These are phyloP conservation scores for Margaritifera margaritifera DNA, from an alignment of 2,888 invertebrate genomes.

Conservation along the genomic window DNA sequence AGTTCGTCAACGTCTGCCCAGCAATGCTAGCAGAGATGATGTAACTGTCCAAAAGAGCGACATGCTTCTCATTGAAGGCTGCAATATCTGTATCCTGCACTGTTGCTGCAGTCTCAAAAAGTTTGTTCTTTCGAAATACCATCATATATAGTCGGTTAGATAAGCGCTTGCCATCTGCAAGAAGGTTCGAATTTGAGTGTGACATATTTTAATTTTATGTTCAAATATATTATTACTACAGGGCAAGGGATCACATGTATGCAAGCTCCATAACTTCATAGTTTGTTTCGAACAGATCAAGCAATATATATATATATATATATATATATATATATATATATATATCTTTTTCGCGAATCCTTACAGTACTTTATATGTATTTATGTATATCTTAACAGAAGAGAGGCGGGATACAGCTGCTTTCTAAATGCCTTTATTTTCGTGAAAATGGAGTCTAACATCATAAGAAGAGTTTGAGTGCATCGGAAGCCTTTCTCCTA, in stretches of 20 bases:
- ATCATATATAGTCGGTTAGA: slow-evolving; percentile 44
- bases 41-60: slow-evolving; percentile 51
- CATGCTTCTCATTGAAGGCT: slow-evolving; percentile 22
- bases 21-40: slow-evolving; percentile 61
- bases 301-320: too few species aligned
- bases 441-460: too few species aligned
- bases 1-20: slow-evolving; percentile 43
- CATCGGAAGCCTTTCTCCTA: too few species aligned
- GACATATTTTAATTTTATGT: too few species aligned
- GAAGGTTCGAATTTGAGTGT: not conserved
- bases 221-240: not conserved
- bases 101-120: slow-evolving; percentile 32
- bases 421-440: too few species aligned
- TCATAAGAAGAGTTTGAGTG: too few species aligned
- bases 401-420: too few species aligned
- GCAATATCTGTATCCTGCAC: slow-evolving; percentile 10
- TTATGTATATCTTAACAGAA: too few species aligned
- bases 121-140: slow-evolving; percentile 43
- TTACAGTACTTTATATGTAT: not conserved
- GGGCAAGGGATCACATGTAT: not conserved
- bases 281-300: not conserved
- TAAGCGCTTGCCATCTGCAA: slow-evolving; percentile 4
- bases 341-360: not conserved
- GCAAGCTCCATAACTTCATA: not conserved
- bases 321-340: too few species aligned